Evolutionary conservation across 1,140 invertebrate species (phyloP), one percentile per base, ranked within the genome.

Genomic region (Matsumurasca onukii): DNA sequence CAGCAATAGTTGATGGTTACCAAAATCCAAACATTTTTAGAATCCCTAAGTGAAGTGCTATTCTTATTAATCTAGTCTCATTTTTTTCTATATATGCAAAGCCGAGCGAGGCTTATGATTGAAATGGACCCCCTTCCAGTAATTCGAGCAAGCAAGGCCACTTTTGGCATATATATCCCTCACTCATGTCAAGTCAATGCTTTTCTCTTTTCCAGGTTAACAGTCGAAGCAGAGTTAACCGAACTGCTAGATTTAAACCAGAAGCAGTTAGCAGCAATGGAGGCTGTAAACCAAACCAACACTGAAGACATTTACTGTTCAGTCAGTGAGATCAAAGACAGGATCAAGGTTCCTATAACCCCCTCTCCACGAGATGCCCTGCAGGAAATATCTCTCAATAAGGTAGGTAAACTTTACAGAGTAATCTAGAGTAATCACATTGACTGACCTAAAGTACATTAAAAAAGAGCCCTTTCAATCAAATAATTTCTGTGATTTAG

Each of bases 231-330:
- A 75, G 85, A 86, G 66, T 78, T 85, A 59, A 83, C 80, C 25
- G 83, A 86, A 70, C 80, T 86, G 67, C 82, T 87, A 20, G 82
- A 86, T 57, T 80, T 65, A 29, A 76, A 75, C 63, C 71, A 76
- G 45, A 75, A 75, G 25, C 74, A 75, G 31, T 74, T 77, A 17
- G 69, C 74, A 67, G 75, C 73, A 31, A 76, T 76, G 66, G 77
- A 79, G 55, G 72, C 67, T 3, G 72, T 72, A 12, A 17, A 71
- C 3, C 77, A 81, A 75, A 78, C 80, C 55, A 80, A 80, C 67
- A 77, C 77, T 0, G 73, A 83, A 72, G 82, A 84, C 62, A 83
- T 87, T 31, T 88, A 88, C 73, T 88, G 86, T 76, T 84, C 86
- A 0, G 86, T 86, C 29, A 86, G 87, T 72, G 86, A 87, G 69